Evolutionary conservation across 2,888 invertebrate species (phyloP), one percentile per base, ranked within the genome.

Genomic region (Agonopterix arenella): DNA sequence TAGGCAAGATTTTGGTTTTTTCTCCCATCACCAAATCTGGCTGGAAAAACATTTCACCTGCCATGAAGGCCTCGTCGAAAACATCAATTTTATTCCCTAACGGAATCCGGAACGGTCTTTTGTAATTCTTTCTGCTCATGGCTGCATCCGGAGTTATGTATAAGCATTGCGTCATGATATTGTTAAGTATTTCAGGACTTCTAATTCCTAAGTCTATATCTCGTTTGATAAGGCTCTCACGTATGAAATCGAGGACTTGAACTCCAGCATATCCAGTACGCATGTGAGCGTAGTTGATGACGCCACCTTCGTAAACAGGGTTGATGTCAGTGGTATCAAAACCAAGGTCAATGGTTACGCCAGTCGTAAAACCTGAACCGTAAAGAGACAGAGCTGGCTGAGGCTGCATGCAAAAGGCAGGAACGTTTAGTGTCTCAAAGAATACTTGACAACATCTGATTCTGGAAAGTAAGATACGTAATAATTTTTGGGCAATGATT

Each of bases 321-420:
- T 59, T 62, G 36, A 84, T 63, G 46, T 75, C 68, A 0, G 74
- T 66, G 4, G 70, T 66, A 38, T 76, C 75, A 46, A 75, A 68
- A 1, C 86, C 85, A 1, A 86, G 57, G 58, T 86, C 84, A 0
- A 85, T 74, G n/a, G 73, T 71, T 1, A 85, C 49, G 0, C 86
- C 88, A 0, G 83, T 83, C 0, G 84, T 76, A 37, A 48, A 57
- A 0, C 88, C 86, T 0, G 77, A 77, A 0, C 83, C 84, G 48
- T 80, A 85, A 7, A 86, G 58, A 0, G 84, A 62, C 4, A 85
- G 57, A 0, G 74, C 74, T 18, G 68, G 63, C 52, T 83, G 80
- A 0, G 79, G 52, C 50, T 84, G 84, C 2, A 86, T 62, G 46
- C 82, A 85, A 1, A 85, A 28, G 0, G 71, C 74, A 0, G 86